Evolutionary conservation across 2,113 vertebrate genomes (phyloP).

Genomic region (Sapayoa aenigma): DNA sequence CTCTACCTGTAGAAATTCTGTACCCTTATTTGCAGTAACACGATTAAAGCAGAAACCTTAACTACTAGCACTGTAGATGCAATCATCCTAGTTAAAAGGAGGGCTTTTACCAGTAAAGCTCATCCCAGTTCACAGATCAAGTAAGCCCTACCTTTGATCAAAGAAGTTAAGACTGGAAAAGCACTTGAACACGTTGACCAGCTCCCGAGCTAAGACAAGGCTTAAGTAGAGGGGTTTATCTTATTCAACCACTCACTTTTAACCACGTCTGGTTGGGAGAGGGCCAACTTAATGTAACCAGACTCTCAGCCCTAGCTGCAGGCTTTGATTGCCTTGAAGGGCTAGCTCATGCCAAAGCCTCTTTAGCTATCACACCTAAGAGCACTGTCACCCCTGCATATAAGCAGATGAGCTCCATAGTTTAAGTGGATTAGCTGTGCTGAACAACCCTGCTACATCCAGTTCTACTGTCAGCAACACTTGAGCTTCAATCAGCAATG

Average conservation of each 20-base stretch:
- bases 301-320: not conserved
- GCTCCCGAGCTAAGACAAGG: not conserved
- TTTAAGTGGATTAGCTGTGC: conserved; percentile 42
- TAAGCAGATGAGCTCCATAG: not conserved
- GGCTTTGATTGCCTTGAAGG: not conserved
- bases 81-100: not conserved
- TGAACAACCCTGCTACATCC: not conserved
- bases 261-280: not conserved
- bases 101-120: not conserved
- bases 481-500: not conserved
- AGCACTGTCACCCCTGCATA: not conserved
- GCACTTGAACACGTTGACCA: not conserved
- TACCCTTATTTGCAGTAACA: not conserved
- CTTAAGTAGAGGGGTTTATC: not conserved
- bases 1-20: not conserved
- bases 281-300: not conserved
- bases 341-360: conserved; percentile 13
- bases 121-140: not conserved
- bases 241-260: conserved; percentile 22
- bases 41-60: not conserved
- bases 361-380: not conserved
- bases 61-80: not conserved
- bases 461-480: not conserved
- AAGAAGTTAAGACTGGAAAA: not conserved
- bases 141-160: not conserved